A percentile compares a stretch with the other conserved stretches of the same genome.
Conservation (phyloP, 2,113 vertebrate genomes). For the Dicaeum eximium region DNA sequence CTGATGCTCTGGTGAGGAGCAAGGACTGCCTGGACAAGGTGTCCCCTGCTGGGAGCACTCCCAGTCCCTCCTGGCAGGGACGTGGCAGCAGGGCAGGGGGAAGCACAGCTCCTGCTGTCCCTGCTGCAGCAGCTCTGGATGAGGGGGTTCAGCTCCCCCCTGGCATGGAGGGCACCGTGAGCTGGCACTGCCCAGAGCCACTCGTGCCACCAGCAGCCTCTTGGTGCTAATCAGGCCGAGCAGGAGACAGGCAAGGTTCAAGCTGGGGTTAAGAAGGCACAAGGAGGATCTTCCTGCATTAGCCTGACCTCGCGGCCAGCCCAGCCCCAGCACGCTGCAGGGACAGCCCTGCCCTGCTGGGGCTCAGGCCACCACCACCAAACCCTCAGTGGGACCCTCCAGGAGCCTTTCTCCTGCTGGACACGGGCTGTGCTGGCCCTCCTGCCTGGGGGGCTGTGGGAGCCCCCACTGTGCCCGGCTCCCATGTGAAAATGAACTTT, state of each 20-base stretch:
- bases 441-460: background rate
- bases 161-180: rapidly evolving
- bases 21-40: background rate
- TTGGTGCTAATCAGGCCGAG: constrained; percentile 42
- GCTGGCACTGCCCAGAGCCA: background rate
- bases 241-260: constrained; percentile 41
- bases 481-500: rapidly evolving
- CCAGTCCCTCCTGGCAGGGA: too few relatives aligned
- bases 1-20: background rate
- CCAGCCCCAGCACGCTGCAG: background rate
- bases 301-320: background rate
- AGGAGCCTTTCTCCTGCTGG: background rate
- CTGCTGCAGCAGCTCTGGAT: background rate
- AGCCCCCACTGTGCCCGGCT: background rate
- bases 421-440: rapidly evolving
- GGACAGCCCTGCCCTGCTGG: background rate
- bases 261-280: constrained; percentile 27
- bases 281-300: constrained; percentile 37
- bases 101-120: background rate
- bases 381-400: background rate
- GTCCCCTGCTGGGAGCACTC: background rate
- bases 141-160: background rate
- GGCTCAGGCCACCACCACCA: background rate
- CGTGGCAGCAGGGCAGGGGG: background rate
- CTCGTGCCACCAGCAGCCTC: background rate